These are phyloP conservation scores for Amazona finschi DNA, from an alignment of 2,797 vertebrate species.

Conservation along the genomic window DNA sequence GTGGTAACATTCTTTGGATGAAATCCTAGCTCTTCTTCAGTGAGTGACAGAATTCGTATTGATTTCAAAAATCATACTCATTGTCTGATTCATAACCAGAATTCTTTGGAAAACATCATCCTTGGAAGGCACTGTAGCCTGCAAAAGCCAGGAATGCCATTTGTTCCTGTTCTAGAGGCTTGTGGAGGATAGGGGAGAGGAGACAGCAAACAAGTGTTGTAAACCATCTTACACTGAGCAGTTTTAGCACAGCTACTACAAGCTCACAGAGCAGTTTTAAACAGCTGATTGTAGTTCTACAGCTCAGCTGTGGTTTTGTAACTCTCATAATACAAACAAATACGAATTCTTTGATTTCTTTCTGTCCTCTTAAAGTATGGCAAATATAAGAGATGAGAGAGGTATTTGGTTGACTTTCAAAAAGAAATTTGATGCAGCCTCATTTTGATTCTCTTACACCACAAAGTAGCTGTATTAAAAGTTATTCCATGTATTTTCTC, in stretches of 20 bases:
- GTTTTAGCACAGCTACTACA: not conserved
- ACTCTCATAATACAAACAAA: not conserved
- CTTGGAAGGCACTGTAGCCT: not conserved
- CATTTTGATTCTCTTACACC: not conserved
- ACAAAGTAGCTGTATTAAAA: not conserved
- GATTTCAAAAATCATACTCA: not conserved
- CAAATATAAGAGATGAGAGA: not conserved
- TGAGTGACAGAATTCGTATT: not conserved
- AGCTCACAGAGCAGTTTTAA: not conserved
- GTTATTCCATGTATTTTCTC: not conserved
- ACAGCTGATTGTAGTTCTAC: not conserved
- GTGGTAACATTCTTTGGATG: constrained; percentile 9
- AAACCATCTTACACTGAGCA: not conserved
- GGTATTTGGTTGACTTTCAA: not conserved
- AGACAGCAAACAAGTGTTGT: not conserved
- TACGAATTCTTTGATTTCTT: not conserved
- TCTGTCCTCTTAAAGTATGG: not conserved
- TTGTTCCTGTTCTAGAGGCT: not conserved
- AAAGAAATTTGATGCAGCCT: not conserved
- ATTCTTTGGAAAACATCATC: rapidly evolving
- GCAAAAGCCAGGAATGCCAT: not conserved
- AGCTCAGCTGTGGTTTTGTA: not conserved
- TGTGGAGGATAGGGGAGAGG: not conserved
- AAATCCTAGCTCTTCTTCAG: not conserved
- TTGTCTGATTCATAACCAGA: not conserved